These are phyloP conservation scores for Babylonia areolata DNA, from an alignment of 1,140 invertebrate genomes.

Conservation along the genomic window DNA sequence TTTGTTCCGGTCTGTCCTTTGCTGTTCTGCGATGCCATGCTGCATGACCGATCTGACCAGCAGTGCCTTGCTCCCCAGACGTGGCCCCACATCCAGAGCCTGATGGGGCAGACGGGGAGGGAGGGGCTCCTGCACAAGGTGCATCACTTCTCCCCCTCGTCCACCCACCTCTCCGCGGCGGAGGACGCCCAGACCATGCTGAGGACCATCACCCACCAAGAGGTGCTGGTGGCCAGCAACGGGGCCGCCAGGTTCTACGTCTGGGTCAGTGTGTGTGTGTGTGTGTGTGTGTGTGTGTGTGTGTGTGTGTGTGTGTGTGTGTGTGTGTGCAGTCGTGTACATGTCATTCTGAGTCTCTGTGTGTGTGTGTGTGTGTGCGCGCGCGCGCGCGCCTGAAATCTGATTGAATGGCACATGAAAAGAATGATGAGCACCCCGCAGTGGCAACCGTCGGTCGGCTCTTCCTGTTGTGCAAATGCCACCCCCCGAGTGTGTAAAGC, in stretches of 20 bases:
- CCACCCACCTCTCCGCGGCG: constrained; percentile 45
- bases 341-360: too few relatives aligned
- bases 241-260: constrained; percentile 62
- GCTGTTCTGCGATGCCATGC: neutral
- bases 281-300: neutral
- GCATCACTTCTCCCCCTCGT: constrained; percentile 47
- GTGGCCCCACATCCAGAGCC: constrained; percentile 59
- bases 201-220: constrained; percentile 47
- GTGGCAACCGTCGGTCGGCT: too few relatives aligned
- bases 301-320: neutral
- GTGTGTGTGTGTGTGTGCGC: too few relatives aligned
- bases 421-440: too few relatives aligned
- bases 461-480: too few relatives aligned
- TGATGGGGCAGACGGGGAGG: constrained; percentile 58
- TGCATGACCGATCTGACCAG: too few relatives aligned
- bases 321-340: neutral
- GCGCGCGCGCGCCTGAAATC: too few relatives aligned
- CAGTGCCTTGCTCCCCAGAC: constrained; percentile 54
- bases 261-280: constrained; percentile 51
- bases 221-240: constrained; percentile 59
- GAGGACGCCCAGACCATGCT: constrained; percentile 50
- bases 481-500: too few relatives aligned
- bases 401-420: too few relatives aligned
- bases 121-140: constrained; percentile 60
- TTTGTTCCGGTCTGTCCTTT: too few relatives aligned